Percentiles rank a stretch among this genome's conserved stretches.
Evolutionary conservation across 2,797 vertebrate species (phyloP).

Genomic region (Malurus leucopterus): DNA sequence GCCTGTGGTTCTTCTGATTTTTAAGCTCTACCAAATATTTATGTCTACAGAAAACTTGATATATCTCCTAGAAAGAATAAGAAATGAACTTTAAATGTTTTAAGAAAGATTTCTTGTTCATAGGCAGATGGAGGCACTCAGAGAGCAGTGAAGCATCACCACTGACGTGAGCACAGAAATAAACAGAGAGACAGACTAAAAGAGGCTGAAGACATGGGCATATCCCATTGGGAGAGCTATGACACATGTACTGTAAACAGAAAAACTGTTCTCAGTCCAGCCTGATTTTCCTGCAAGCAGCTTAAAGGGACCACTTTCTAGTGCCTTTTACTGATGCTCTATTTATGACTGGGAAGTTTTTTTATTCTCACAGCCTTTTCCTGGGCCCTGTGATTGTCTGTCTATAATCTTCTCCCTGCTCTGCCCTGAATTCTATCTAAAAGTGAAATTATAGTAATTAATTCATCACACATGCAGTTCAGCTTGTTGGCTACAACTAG

Average conservation of each 20-base stretch:
- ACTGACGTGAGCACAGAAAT: constrained; percentile 43
- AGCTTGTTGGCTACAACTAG: neutral
- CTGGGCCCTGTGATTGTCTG: neutral
- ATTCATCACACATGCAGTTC: neutral
- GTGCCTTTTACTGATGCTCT: neutral
- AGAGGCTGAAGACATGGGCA: neutral
- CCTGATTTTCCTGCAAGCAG: neutral
- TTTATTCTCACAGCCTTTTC: neutral
- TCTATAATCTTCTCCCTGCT: neutral
- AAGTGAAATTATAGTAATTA: constrained; percentile 36
- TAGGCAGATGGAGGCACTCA: constrained; percentile 63
- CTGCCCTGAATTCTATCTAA: neutral
- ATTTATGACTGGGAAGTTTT: neutral
- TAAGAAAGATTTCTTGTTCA: constrained; percentile 59
- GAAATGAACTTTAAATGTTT: constrained; percentile 53
- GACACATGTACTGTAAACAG: neutral
- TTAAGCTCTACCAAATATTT: constrained; percentile 42
- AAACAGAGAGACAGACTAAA: constrained; percentile 18
- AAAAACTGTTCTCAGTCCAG: neutral
- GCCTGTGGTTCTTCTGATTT: constrained; percentile 51
- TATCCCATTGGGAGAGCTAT: neutral
- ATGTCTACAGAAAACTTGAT: constrained; percentile 43
- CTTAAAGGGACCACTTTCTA: neutral
- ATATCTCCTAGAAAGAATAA: constrained; percentile 54
- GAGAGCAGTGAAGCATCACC: constrained; percentile 20